Base-by-base conservation (phyloP, 92 coral and sea anemone genomes). In the Epizoanthus fatuus region DNA sequence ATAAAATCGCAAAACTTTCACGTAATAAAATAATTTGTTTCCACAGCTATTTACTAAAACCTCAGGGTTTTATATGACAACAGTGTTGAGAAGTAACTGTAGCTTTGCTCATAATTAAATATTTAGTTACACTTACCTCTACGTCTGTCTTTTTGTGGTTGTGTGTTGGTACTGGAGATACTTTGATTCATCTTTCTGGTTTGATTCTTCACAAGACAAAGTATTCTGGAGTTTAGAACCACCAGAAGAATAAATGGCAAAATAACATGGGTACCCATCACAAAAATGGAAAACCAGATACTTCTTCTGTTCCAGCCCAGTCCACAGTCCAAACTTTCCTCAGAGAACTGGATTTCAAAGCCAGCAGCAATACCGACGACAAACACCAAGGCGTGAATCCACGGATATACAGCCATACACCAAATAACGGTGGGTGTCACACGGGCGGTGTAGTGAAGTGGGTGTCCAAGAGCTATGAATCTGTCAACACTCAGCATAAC, bases 401-500 rank as follows among this genome's bases (percentile, higher is more conserved):
- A 90, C n/a, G 93, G 86, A 70, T 75, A 86, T 12, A 69, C 68
- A 8, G 86, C 42, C 88, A 86, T 90, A 49, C 74, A 52, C 11
- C 57, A 45, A 20, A 56, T 72, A 12, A 69, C 63, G 32, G 62
- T 80, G 15, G 42, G n/a, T 29, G 87, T 86, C 14, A 90, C 64
- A 17, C 44, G 76, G 2, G 38, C 20, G 11, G 42, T 55, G 84
- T 90, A 75, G 22, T 80, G 63, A 0, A 90, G 73, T 4, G 93
- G 90, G n/a, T 69, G 17, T 4, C 88, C 88, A 9, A 90, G 60
- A 10, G 93, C 93, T 55, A 85, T 54, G 56, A 80, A 90, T 5
- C 93, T 82, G 15, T 90, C 93, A 4, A 90, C 32, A 40, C 93
- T 86, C 35, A 90, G 73, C 78, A 87, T 82, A 4, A 90, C 88